These are phyloP conservation scores for Acanthurus tractus DNA, from an alignment of 2,797 vertebrate species.

Conservation along the genomic window DNA sequence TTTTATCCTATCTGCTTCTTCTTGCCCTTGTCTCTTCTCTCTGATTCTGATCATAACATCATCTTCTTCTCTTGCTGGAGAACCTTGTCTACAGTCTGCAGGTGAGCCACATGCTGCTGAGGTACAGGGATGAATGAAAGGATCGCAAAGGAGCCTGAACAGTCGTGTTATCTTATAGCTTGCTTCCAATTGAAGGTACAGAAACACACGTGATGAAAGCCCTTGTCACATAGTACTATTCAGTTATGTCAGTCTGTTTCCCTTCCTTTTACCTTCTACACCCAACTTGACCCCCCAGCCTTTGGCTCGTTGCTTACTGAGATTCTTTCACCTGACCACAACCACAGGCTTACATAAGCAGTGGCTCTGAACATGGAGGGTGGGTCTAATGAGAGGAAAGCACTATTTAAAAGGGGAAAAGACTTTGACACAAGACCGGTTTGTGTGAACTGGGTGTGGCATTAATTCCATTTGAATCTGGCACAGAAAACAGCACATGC, in stretches of 20 bases:
- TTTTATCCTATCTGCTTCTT: conserved; percentile 27
- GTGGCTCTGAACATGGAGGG: neutral
- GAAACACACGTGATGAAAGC: conserved; percentile 8
- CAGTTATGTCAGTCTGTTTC: neutral
- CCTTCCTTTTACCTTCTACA: neutral
- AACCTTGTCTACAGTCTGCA: conserved; percentile 36
- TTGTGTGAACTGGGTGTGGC: neutral
- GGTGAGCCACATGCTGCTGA: conserved; percentile 16
- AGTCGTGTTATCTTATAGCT: neutral
- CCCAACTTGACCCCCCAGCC: too few species aligned
- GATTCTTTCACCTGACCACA: neutral
- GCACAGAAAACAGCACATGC: neutral
- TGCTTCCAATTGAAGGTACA: neutral
- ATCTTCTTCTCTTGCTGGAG: conserved; percentile 2
- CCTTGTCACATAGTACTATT: neutral
- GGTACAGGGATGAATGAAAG: conserved; percentile 17
- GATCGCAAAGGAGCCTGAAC: conserved; percentile 15
- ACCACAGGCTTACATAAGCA: neutral
- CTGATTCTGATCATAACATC: conserved; percentile 46
- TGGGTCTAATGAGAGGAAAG: neutral
- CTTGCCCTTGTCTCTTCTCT: conserved; percentile 18
- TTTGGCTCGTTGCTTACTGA: neutral
- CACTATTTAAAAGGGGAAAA: neutral
- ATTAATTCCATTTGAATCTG: neutral
- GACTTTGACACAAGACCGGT: neutral